Percentiles rank a stretch among this genome's conserved stretches.
Evolutionary conservation across 2,797 vertebrate genomes (phyloP).

Genomic region (Lagodon rhomboides): DNA sequence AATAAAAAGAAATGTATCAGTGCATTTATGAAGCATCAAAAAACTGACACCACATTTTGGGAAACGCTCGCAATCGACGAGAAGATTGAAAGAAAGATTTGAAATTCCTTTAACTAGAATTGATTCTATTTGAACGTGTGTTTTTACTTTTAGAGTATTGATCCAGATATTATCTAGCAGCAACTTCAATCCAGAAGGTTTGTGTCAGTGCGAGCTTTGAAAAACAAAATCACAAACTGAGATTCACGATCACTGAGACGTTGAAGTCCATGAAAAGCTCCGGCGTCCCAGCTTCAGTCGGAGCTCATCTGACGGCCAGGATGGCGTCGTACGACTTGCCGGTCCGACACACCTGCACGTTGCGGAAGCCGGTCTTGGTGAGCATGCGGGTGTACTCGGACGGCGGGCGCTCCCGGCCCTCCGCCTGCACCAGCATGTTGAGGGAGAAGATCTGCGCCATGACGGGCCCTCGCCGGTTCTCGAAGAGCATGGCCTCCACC

Average conservation of each 20-base stretch:
- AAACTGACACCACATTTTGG: not conserved
- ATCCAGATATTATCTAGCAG: not conserved
- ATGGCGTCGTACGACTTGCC: constrained; percentile 86
- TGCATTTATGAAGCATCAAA: too few species aligned
- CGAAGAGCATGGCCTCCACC: constrained; percentile 81
- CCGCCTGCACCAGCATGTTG: constrained; percentile 85
- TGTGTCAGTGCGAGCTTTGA: not conserved
- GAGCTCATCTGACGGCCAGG: constrained; percentile 80
- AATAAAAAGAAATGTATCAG: not conserved
- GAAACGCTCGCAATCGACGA: not conserved
- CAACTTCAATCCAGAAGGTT: not conserved
- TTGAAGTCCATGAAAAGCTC: constrained; percentile 8
- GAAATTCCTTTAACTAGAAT: not conserved
- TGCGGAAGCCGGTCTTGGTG: constrained; percentile 72
- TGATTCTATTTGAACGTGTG: not conserved
- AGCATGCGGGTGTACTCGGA: constrained; percentile 80
- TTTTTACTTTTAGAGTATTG: not conserved
- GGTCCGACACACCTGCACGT: constrained; percentile 81
- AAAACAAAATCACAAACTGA: not conserved
- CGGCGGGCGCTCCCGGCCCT: constrained; percentile 80
- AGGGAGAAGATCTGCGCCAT: constrained; percentile 84
- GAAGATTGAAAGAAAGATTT: not conserved
- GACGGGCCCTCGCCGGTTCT: constrained; percentile 82
- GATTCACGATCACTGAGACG: not conserved
- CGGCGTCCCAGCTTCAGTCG: not conserved